Base-by-base conservation (phyloP, 2,797 vertebrate species). In the Macropus fuliginosus region DNA sequence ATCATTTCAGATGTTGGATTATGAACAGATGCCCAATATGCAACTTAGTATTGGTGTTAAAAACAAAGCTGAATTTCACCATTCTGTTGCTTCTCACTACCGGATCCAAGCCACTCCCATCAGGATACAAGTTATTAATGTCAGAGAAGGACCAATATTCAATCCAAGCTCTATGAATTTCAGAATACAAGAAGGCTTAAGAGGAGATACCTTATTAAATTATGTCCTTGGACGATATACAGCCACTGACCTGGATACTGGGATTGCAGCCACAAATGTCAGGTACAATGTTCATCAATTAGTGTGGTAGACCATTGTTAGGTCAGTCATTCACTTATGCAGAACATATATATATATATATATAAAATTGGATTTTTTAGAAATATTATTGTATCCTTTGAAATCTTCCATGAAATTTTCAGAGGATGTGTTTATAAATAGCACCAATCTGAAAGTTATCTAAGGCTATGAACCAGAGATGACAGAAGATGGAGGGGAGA, bases 201-300 rank as follows among this genome's bases (percentile, higher is more conserved):
- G 94, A 96, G 93, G 3, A 92, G 91, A 92, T 55, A 94, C 95
- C 14, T 96, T 98, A 93, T 56, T 9, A 94, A 98, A 98, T 27
- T 93, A 99, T 1, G 56, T 99, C 1, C 94, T 99, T 54, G 98
- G 97, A 92, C 97, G 4, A 0, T 99, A 99, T 93, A 97, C 98
- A 89, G 99, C 99, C 95, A 95, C 98, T 0, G 99, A 99, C 98
- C 97, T 98, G 92, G 99, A 99, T 98, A 99, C 99, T 1, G 98
- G 99, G 89, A 91, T 97, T 97, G 96, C 97, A 74, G 99, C 99
- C n/a, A 93, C 98, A 46, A 99, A 99, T 9, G 99, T 99, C 98
- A 98, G 98, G 99, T 99, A 98, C 98, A 98, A 93, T 46, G 2
- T 5, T 96, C 14, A 0, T 16, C n/a, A 12, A 0, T 27, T 54